Base-by-base conservation (phyloP, 1,140 invertebrate genomes). In the Hirudo medicinalis region DNA sequence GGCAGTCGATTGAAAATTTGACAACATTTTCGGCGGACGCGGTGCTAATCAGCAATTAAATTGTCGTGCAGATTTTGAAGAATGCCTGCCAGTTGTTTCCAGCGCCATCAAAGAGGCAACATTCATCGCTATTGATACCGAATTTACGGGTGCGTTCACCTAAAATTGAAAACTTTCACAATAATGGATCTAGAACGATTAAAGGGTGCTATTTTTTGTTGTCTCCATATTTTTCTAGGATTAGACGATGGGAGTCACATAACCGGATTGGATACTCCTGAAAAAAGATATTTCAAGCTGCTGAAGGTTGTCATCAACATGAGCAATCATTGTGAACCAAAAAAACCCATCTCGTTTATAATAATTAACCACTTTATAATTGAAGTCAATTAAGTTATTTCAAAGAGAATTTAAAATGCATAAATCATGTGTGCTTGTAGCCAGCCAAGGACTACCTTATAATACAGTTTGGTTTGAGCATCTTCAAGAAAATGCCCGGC, bases 191-290 rank as follows among this genome's bases (percentile, higher is more conserved):
- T n/a, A 25, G 29, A 63, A 63, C 57, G 22, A 13, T 63, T 63
- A 13, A 63, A 32, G 22, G 20, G 4, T 1, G 22, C 8, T 11
- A 6, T 60, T 15, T 15, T 20, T n/a, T 22, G 57, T 63, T 63
- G 3, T 63, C 17, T 0, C 6, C 9, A 22, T 22, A n/a, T 25
- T 63, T 22, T 63, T 17, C 15, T 63, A 63, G 57, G 57, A 22
- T 63, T 63, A 15, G 57, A 63, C 29, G 57, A 63, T 63, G 57
- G 57, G 22, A 63, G 57, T 32, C 57, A 63, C 29, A 63, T 63
- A 22, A 63, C 57, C 13, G 29, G 57, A 25, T 63, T 63, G 22
- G 57, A 63, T n/a, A 63, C 57, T 25, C 57, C 57, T 32, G 57
- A 63, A 32, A 32, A 63, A 63, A 63, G 57, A 63, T 63, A 63